Base-by-base conservation (phyloP, 2,797 vertebrate species). In the Enteromius trimaculatus region DNA sequence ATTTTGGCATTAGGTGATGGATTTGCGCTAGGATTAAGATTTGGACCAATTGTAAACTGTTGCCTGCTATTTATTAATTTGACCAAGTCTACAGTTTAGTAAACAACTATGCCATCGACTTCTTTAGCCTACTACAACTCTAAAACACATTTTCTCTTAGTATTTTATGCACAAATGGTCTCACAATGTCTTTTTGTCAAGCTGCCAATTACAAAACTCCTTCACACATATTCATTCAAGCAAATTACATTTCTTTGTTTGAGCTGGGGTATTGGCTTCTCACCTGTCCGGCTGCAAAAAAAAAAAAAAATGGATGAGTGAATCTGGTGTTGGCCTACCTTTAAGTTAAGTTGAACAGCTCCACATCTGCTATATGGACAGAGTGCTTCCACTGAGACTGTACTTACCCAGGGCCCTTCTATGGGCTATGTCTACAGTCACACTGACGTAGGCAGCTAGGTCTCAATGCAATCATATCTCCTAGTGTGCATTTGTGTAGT, bases 381-480 rank as follows among this genome's bases (percentile, higher is more conserved):
- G 79, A 85, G 80, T 88, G 68, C 80, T 85, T 81, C 86, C 78
- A 85, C 71, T 89, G 82, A 86, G 83, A 88, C 86, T 89, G 82
- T 92, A 92, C 91, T 92, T 91, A 92, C 91, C 91, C 85, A 77
- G 80, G 79, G 70, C 79, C 85, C 79, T 86, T 87, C 62, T 81
- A 86, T 88, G 84, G 84, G 62, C 76, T 85, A 80, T 81, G 83
- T 77, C 77, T 81, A 84, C 37, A 37, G 70, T 80, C 71, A 80
- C 79, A 70, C 66, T 87, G 79, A 78, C 69, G 80, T 62, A 65
- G 68, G 62, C 69, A 80, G 65, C 80, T 85, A 79, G 23, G 68
- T 70, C 82, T 88, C 79, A 69, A 70, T 74, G 70, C 83, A 74
- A 49, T 79, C 31, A 55, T 51, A 42, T 78, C 34, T 51, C 7